These are phyloP conservation scores for Elephas maximus DNA, from an alignment of 2,113 vertebrate species.

Conservation along the genomic window DNA sequence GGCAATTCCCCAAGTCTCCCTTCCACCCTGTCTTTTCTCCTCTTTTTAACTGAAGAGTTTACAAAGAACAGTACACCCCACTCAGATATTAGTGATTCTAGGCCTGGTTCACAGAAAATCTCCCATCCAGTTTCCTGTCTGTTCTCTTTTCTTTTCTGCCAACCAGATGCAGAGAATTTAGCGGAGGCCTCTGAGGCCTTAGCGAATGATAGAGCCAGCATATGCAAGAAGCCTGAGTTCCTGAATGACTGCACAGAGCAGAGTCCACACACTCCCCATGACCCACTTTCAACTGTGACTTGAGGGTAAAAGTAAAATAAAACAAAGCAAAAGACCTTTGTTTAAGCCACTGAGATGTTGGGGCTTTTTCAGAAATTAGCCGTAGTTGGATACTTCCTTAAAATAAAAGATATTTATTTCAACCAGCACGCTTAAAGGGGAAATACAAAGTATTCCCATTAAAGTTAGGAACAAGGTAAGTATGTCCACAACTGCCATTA, in stretches of 20 bases:
- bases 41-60: neutral
- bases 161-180: neutral
- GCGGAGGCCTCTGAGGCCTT: neutral
- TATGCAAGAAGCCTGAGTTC: neutral
- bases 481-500: neutral
- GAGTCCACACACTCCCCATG: neutral
- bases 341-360: neutral
- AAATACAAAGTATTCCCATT: neutral
- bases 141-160: neutral
- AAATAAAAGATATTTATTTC: constrained; percentile 27
- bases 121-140: neutral
- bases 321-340: neutral
- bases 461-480: neutral
- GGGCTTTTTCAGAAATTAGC: neutral
- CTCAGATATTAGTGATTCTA: neutral
- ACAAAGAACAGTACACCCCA: neutral
- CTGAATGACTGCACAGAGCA: neutral
- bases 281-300: neutral
- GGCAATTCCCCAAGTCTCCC: neutral
- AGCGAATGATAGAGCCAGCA: rapidly evolving
- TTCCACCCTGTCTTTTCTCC: no score
- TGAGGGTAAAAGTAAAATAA: neutral
- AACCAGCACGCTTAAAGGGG: neutral
- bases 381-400: neutral
- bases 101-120: neutral